Conservation (phyloP, 2,888 invertebrate species). For the Rhogogaster chlorosoma region DNA sequence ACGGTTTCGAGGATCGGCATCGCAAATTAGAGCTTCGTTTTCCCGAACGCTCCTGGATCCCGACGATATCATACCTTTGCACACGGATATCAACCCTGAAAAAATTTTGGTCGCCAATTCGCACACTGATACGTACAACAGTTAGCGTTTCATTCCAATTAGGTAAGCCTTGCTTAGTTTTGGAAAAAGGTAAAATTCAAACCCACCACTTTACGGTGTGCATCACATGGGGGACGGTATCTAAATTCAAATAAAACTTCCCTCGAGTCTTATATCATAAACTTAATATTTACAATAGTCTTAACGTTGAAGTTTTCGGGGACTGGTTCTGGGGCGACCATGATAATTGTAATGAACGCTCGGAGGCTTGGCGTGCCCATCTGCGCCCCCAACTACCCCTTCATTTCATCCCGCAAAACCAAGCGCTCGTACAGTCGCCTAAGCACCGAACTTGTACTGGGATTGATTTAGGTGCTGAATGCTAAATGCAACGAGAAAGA, state of each 20-base stretch:
- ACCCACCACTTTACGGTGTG: not conserved
- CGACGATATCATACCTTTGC: not conserved
- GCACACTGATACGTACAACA: not conserved
- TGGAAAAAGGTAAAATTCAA: not conserved
- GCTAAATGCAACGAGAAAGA: slow-evolving; percentile 73
- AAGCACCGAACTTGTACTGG: slow-evolving; percentile 77
- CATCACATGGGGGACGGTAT: slow-evolving; percentile 34
- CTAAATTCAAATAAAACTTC: slow-evolving; percentile 45
- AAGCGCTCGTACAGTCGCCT: slow-evolving; percentile 63
- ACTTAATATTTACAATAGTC: slow-evolving; percentile 62
- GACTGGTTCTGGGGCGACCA: slow-evolving; percentile 72
- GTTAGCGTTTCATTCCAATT: slow-evolving; percentile 8
- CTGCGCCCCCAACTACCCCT: slow-evolving; percentile 69
- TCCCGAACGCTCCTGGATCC: slow-evolving; percentile 58
- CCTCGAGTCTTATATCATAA: slow-evolving; percentile 49
- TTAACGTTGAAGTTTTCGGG: slow-evolving; percentile 56
- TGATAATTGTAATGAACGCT: slow-evolving; percentile 78
- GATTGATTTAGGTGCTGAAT: slow-evolving; percentile 78
- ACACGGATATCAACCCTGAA: not conserved
- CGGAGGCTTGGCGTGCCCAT: slow-evolving; percentile 75
- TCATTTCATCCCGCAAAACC: slow-evolving; percentile 50
- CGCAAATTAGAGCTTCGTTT: slow-evolving; percentile 68
- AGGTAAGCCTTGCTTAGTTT: not conserved
- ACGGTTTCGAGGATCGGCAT: slow-evolving; percentile 64
- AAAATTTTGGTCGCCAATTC: slow-evolving; percentile 6